Evolutionary conservation across 1,140 invertebrate genomes (phyloP).

Genomic region (Euura lappo): DNA sequence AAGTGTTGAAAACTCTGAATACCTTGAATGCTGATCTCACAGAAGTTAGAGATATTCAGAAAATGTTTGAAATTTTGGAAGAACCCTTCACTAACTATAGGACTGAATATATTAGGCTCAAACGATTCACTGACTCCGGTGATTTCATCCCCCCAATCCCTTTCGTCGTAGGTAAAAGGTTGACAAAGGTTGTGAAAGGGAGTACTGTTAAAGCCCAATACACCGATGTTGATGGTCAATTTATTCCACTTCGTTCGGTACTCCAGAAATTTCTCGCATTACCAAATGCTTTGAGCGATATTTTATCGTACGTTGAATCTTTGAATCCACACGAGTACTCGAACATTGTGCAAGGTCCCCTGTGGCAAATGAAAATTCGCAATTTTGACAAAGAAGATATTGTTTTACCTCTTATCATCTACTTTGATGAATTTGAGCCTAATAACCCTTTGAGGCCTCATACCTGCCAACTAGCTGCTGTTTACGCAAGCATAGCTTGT

Average conservation of each 20-base stretch:
- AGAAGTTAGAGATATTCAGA: conserved; percentile 12
- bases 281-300: too few species aligned
- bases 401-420: conserved; percentile 28
- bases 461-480: conserved; percentile 23
- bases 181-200: neutral
- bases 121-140: conserved; percentile 18
- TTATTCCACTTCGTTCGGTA: too few species aligned
- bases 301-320: neutral
- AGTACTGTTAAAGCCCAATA: too few species aligned
- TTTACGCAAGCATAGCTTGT: conserved; percentile 22
- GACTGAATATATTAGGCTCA: conserved; percentile 18
- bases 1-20: conserved; percentile 4
- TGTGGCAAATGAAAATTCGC: conserved; percentile 21
- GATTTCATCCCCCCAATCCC: conserved; percentile 17
- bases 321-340: conserved; percentile 8
- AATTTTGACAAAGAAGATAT: conserved; percentile 16
- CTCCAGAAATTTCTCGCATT: too few species aligned
- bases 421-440: conserved; percentile 29
- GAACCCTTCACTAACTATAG: conserved; percentile 17
- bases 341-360: conserved; percentile 24
- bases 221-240: too few species aligned
- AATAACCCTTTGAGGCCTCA: conserved; percentile 30
- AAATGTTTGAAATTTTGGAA: conserved; percentile 15
- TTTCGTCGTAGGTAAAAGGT: conserved; percentile 18
- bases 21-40: neutral